Evolutionary conservation across 2,888 invertebrate species (phyloP).

Genomic region (Diadromus collaris): DNA sequence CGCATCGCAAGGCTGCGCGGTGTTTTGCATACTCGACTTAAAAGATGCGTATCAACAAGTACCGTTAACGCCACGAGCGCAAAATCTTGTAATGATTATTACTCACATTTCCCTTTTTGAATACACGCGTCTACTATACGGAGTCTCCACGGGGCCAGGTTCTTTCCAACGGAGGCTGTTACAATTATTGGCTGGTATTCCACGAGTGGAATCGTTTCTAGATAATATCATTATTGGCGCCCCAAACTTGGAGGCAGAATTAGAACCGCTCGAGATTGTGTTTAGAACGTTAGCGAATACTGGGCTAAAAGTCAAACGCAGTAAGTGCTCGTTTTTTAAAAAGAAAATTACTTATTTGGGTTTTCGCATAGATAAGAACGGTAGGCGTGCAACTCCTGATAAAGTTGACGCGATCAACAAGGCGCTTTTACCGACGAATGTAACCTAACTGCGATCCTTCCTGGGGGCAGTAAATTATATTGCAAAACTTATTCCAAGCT

Average conservation of each 20-base stretch:
- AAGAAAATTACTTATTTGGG: slow-evolving; percentile 38
- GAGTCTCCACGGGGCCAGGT: slow-evolving; percentile 26
- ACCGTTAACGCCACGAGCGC: slow-evolving; percentile 68
- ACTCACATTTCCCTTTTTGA: slow-evolving; percentile 72
- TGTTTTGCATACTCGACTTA: slow-evolving; percentile 74
- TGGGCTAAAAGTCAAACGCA: slow-evolving; percentile 30
- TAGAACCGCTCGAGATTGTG: slow-evolving; percentile 14
- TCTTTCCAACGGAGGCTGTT: slow-evolving; percentile 1
- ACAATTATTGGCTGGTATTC: slow-evolving; percentile 17
- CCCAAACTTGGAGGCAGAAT: background rate
- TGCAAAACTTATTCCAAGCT: slow-evolving; percentile 22
- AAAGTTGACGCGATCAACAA: background rate
- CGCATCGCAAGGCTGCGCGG: slow-evolving; percentile 61
- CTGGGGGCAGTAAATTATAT: slow-evolving; percentile 2
- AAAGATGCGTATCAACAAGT: slow-evolving; percentile 74
- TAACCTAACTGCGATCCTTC: background rate
- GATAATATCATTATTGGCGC: slow-evolving; percentile 45
- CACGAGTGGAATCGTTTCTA: slow-evolving; percentile 30
- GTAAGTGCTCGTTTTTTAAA: slow-evolving; percentile 30
- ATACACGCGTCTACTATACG: slow-evolving; percentile 14
- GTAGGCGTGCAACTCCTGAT: background rate
- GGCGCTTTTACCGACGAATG: background rate
- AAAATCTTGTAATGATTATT: slow-evolving; percentile 69
- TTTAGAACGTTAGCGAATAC: slow-evolving; percentile 26
- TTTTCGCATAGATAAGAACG: slow-evolving; percentile 4